Evolutionary conservation across 2,888 invertebrate genomes (phyloP), one percentile per base, ranked within the genome.

Genomic region (Eupithecia centaureata): DNA sequence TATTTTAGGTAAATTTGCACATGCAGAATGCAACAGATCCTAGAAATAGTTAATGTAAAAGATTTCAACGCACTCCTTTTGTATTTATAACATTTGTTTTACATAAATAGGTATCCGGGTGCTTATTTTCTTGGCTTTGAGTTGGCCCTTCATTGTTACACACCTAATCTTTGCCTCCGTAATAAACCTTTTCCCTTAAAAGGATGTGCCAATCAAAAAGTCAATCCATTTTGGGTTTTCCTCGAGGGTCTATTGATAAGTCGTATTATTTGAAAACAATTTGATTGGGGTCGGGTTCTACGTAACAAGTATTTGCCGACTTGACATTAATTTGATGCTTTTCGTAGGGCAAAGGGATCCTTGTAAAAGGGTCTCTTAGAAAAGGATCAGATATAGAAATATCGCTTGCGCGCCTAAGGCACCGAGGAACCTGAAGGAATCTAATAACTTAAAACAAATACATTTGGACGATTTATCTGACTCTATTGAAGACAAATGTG

Each of bases 191-290:
- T 63, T 38, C 27, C 27, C 47, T 13, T 38, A 64, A 63, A 58
- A 30, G 61, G 38, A 32, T 38, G 61, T 42, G 38, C 30, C 61
- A 62, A 65, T 65, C 65, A 64, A 64, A 61, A 28, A 28, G 28
- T 56, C 42, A 60, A 32, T 57, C 42, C 32, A 35, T 27, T 61
- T 51, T 51, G 52, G 61, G 32, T 57, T 63, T 67, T 68, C 61
- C 57, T 61, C 63, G 51, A 60, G 56, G 27, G 33, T 52, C n/a
- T 33, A 32, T 57, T 57, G 57, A 57, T 57, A 57, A 57, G 32
- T 22, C 57, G 32, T 32, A 30, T 28, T 56, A 56, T 28, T 56
- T 56, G 27, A n/a, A 30, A 56, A 28, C 28, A 28, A 56, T 28
- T 56, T 56, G 54, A 56, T 56, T 56, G 54, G 22, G 47, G 47